Percentiles rank a stretch among this genome's conserved stretches.
Conservation (phyloP, 2,888 invertebrate genomes). For the Acanthosepion lycidas region DNA sequence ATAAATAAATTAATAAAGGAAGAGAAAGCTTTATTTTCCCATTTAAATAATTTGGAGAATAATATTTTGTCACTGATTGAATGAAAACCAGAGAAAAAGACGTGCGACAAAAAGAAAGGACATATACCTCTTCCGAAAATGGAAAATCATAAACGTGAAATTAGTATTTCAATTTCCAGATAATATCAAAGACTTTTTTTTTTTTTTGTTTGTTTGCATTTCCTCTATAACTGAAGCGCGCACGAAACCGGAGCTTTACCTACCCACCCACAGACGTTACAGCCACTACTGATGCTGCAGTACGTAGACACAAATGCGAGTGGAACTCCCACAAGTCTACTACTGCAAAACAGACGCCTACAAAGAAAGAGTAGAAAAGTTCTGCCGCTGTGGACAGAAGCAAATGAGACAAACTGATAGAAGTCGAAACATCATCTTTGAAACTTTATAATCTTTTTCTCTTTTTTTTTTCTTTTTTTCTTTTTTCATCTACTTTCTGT, state of each 20-base stretch:
- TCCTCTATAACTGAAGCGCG: background rate
- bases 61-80: background rate
- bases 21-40: too few species aligned
- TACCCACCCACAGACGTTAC: background rate
- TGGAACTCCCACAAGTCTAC: background rate
- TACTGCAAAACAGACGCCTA: constrained; percentile 2
- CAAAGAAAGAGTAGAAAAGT: constrained; percentile 21
- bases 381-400: background rate
- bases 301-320: background rate
- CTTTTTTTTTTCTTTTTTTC: background rate
- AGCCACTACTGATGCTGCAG: constrained; percentile 17
- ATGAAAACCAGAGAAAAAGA: background rate
- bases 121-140: too few species aligned
- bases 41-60: too few species aligned
- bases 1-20: too few species aligned
- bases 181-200: background rate
- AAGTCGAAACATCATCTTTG: background rate
- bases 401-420: background rate
- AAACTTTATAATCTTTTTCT: constrained; percentile 16
- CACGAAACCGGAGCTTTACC: background rate
- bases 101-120: background rate
- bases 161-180: background rate
- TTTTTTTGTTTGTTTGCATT: background rate
- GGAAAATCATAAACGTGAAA: background rate
- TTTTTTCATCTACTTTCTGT: background rate